phyloP scores from a whole-genome alignment of 2,888 invertebrate genomes.

The Eubasilissa splendida region DNA sequence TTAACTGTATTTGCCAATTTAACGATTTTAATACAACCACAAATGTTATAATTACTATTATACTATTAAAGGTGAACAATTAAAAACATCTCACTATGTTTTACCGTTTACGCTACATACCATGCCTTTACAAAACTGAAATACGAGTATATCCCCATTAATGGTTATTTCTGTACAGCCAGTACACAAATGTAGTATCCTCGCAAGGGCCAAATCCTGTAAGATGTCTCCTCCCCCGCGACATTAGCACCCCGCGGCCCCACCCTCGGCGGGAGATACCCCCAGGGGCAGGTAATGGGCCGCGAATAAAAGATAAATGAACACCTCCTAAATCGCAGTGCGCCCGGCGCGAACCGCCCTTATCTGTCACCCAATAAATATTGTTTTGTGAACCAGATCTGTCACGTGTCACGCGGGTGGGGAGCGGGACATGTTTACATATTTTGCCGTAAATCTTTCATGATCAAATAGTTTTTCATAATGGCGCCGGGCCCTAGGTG shows the following conservation, averaged over 20 bases:
- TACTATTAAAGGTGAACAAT: too few relatives aligned
- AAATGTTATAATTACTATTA: too few relatives aligned
- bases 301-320: slow-evolving; percentile 59
- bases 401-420: slow-evolving; percentile 52
- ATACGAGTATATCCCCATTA: too few relatives aligned
- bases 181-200: too few relatives aligned
- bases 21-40: too few relatives aligned
- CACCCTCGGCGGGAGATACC: too few relatives aligned
- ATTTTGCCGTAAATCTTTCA: slow-evolving; percentile 58
- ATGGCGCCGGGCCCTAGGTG: slow-evolving; percentile 44
- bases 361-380: slow-evolving; percentile 59
- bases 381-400: slow-evolving; percentile 59
- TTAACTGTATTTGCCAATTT: background rate
- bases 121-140: too few relatives aligned
- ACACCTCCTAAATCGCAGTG: slow-evolving; percentile 44
- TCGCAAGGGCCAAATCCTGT: too few relatives aligned
- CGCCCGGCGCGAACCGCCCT: slow-evolving; percentile 51
- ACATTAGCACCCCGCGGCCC: slow-evolving; percentile 9
- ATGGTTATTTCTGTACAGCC: too few relatives aligned
- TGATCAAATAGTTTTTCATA: slow-evolving; percentile 59
- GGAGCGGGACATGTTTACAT: slow-evolving; percentile 44
- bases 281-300: slow-evolving; percentile 57
- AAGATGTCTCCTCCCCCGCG: slow-evolving; percentile 5
- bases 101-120: too few relatives aligned
- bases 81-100: too few relatives aligned